Percentiles rank a stretch among this genome's conserved stretches.
Conservation (phyloP, 2,888 invertebrate species). For the Andricus curvator region DNA sequence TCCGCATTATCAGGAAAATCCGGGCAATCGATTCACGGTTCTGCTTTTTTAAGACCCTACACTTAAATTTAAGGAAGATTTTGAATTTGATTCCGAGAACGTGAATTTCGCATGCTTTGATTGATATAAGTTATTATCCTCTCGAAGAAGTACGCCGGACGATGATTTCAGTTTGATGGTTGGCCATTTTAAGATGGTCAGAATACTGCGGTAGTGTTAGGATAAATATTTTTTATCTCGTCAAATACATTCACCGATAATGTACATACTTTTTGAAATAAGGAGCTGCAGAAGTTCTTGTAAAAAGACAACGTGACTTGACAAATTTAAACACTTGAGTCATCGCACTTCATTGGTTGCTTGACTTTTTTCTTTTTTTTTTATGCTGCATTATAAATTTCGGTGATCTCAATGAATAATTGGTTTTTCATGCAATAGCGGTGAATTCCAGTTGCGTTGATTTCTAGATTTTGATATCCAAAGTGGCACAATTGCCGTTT, state of each 20-base stretch:
- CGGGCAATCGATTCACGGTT: background rate
- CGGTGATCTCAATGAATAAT: background rate
- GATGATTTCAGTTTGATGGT: too few species aligned
- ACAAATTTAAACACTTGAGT: background rate
- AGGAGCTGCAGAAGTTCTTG: background rate
- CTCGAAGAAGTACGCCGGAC: background rate
- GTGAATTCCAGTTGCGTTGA: background rate
- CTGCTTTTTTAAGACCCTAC: background rate
- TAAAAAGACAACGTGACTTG: constrained; percentile 28
- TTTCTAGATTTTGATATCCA: background rate
- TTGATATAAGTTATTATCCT: background rate
- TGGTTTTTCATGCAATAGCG: background rate
- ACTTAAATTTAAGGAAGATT: background rate
- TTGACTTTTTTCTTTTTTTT: background rate
- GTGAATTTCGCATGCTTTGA: background rate
- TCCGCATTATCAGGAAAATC: constrained; percentile 9
- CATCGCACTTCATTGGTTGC: constrained; percentile 2
- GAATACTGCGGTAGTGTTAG: background rate
- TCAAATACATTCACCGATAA: constrained; percentile 7
- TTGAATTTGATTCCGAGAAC: background rate
- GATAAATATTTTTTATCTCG: background rate
- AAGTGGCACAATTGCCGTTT: background rate
- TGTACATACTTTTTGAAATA: constrained; percentile 21
- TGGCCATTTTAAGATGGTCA: too few species aligned
- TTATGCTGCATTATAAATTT: background rate